Evolutionary conservation across 2,797 vertebrate genomes (phyloP).

Genomic region (Poecilia velifera): DNA sequence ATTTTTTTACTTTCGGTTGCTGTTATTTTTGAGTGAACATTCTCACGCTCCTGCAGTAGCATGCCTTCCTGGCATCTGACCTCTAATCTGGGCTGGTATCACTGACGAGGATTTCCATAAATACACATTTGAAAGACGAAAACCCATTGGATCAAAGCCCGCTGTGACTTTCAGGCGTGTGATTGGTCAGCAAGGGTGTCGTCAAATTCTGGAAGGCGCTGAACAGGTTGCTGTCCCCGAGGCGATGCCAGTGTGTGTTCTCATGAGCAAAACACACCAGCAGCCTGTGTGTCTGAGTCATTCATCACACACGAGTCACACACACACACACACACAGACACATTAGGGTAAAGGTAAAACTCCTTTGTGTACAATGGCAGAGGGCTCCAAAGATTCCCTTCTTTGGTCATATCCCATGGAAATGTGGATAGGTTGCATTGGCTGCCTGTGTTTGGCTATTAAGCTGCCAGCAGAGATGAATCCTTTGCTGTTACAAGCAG

Average conservation of each 20-base stretch:
- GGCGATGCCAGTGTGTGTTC: slow-evolving; percentile 47
- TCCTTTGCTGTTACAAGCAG: slow-evolving; percentile 53
- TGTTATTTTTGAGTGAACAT: slow-evolving; percentile 20
- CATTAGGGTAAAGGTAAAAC: slow-evolving; percentile 52
- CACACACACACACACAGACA: slow-evolving; percentile 63
- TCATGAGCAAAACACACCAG: slow-evolving; percentile 53
- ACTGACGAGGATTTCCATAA: slow-evolving; percentile 62
- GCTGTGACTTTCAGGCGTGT: not conserved
- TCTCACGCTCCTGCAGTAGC: slow-evolving; percentile 23
- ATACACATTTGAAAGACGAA: slow-evolving; percentile 47
- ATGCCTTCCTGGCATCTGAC: slow-evolving; percentile 36
- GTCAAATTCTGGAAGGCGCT: slow-evolving; percentile 12
- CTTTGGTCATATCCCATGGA: slow-evolving; percentile 43
- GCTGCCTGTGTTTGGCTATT: slow-evolving; percentile 38
- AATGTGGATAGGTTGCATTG: slow-evolving; percentile 7
- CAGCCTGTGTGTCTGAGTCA: slow-evolving; percentile 40
- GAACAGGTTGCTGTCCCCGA: slow-evolving; percentile 51
- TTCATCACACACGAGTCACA: slow-evolving; percentile 62
- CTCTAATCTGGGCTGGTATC: slow-evolving; percentile 58
- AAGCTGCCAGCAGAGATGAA: slow-evolving; percentile 63
- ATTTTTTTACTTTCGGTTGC: slow-evolving; percentile 13
- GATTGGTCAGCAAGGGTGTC: slow-evolving; percentile 42
- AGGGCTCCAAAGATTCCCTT: slow-evolving; percentile 50
- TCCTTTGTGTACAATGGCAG: slow-evolving; percentile 58
- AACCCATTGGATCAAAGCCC: slow-evolving; percentile 32